Evolutionary conservation across 2,888 invertebrate genomes (phyloP).

Genomic region (Alloplasta piceator): DNA sequence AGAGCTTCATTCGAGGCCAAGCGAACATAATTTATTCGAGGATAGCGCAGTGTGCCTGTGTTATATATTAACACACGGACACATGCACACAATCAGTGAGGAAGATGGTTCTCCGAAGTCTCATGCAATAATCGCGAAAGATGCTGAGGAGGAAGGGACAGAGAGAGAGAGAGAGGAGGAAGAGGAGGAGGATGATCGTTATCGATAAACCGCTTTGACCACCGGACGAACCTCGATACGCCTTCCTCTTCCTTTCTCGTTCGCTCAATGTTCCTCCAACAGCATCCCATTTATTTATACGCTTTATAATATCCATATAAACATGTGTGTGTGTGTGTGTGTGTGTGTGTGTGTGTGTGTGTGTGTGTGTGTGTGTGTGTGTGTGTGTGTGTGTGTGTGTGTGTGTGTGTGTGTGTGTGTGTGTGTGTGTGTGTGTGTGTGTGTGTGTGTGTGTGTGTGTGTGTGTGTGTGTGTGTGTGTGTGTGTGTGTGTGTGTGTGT

Average conservation of each 20-base stretch:
- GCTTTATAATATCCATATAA: constrained; percentile 1
- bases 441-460: no score
- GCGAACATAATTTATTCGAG: constrained; percentile 62
- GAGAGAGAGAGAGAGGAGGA: neutral
- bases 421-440: no score
- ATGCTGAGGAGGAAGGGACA: neutral
- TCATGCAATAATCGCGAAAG: constrained; percentile 43
- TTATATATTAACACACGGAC: neutral
- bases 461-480: no score
- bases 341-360: no score
- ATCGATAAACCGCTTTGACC: constrained; percentile 65
- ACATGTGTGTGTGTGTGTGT: constrained; percentile 11
- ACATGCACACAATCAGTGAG: constrained; percentile 18
- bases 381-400: no score
- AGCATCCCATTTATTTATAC: constrained; percentile 30
- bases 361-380: no score
- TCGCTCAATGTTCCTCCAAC: constrained; percentile 49
- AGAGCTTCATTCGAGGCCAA: constrained; percentile 72
- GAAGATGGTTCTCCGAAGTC: constrained; percentile 54
- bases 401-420: no score
- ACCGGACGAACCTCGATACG: constrained; percentile 66
- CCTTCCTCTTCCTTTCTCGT: constrained; percentile 65
- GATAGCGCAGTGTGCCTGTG: constrained; percentile 19
- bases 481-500: no score
- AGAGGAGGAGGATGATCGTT: constrained; percentile 63